Evolutionary conservation across 2,113 vertebrate species (phyloP).

Genomic region (Strix uralensis): DNA sequence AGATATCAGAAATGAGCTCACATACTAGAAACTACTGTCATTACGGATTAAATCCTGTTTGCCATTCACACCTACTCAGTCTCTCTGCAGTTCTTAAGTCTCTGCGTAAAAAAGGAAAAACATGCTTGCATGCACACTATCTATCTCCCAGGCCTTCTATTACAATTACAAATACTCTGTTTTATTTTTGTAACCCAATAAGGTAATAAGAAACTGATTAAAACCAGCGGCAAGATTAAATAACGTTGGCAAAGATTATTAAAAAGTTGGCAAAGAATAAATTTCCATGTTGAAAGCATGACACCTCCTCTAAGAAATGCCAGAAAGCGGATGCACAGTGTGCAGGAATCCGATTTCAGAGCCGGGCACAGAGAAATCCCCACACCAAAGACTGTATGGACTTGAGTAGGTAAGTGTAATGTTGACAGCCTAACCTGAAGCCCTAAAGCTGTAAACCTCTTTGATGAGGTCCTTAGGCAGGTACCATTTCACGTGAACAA

Average conservation of each 20-base stretch:
- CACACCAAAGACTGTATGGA: neutral
- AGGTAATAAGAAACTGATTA: neutral
- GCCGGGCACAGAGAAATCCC: neutral
- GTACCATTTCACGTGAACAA: neutral
- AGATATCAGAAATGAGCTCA: neutral
- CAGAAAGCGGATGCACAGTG: neutral
- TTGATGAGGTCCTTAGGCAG: neutral
- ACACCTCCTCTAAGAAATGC: neutral
- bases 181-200: neutral
- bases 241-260: neutral
- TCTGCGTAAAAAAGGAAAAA: neutral
- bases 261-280: neutral
- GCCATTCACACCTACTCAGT: neutral
- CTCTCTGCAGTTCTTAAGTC: neutral
- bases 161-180: neutral
- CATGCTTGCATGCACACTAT: fast-evolving
- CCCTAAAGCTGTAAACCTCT: neutral
- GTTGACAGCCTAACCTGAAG: neutral
- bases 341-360: neutral
- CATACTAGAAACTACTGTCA: neutral
- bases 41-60: neutral
- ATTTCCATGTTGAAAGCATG: neutral
- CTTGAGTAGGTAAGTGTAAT: neutral
- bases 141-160: neutral
- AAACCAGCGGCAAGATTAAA: neutral